Evolutionary conservation across 2,113 vertebrate genomes (phyloP).

Genomic region (Galeopterus variegatus): DNA sequence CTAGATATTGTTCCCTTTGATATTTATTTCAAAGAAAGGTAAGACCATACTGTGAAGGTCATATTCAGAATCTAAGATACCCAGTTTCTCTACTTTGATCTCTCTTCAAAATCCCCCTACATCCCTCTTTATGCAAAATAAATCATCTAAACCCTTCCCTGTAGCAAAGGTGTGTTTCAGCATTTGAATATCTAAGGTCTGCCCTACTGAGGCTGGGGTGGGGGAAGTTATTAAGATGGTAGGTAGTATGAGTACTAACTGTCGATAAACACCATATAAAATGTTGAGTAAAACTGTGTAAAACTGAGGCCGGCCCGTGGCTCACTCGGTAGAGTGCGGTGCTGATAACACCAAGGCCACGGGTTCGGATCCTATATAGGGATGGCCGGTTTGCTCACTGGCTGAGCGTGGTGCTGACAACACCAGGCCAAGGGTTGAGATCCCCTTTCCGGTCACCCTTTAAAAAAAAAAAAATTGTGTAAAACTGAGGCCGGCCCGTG

Average conservation of each 20-base stretch:
- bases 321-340: too few species aligned
- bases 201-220: background rate
- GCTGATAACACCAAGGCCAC: too few species aligned
- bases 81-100: background rate
- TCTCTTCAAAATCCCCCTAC: background rate
- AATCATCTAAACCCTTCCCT: background rate
- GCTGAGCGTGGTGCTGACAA: too few species aligned
- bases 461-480: too few species aligned
- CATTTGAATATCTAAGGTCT: background rate
- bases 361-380: too few species aligned
- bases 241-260: background rate
- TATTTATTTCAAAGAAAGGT: constrained; percentile 46
- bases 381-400: too few species aligned
- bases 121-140: background rate
- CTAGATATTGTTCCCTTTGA: background rate
- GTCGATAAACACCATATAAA: constrained; percentile 32
- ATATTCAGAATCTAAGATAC: constrained; percentile 33
- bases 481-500: background rate
- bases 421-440: too few species aligned
- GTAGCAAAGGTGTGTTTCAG: background rate
- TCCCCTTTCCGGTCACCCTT: too few species aligned
- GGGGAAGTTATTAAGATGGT: background rate
- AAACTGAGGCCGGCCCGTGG: background rate
- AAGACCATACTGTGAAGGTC: background rate
- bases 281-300: background rate